Conservation (phyloP, 2,113 vertebrate genomes). For the Pampusana beccarii region DNA sequence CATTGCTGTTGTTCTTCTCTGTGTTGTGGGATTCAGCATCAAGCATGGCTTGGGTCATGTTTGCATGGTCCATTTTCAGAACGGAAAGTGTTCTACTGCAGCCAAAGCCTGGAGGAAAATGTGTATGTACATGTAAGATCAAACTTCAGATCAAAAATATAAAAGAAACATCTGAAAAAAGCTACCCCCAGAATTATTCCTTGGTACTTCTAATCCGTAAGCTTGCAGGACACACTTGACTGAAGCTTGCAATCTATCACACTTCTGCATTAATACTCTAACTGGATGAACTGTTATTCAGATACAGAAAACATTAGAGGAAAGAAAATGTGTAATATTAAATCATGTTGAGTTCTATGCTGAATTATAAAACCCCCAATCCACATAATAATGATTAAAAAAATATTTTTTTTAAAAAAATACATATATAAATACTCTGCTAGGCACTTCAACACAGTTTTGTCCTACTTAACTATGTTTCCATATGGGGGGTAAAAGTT, state of each 20-base stretch:
- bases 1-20: slow-evolving; percentile 69
- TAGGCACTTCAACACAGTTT: not conserved
- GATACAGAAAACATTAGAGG: not conserved
- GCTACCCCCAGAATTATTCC: not conserved
- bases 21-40: not conserved
- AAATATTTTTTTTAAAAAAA: slow-evolving; percentile 24
- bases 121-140: fast-evolving
- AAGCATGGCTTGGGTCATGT: slow-evolving; percentile 62
- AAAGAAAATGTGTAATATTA: not conserved
- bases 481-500: not conserved
- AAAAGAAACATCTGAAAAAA: not conserved
- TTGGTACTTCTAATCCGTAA: not conserved
- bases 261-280: not conserved
- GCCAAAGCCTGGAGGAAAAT: slow-evolving; percentile 51
- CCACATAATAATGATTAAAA: not conserved
- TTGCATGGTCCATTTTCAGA: slow-evolving; percentile 83
- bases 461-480: not conserved
- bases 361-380: not conserved
- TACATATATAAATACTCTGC: not conserved
- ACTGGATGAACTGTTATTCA: not conserved
- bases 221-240: not conserved
- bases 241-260: not conserved
- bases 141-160: not conserved
- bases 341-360: not conserved
- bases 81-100: slow-evolving; percentile 2